phyloP scores from a whole-genome alignment of 2,888 invertebrate genomes.

The Plebejus anna region DNA sequence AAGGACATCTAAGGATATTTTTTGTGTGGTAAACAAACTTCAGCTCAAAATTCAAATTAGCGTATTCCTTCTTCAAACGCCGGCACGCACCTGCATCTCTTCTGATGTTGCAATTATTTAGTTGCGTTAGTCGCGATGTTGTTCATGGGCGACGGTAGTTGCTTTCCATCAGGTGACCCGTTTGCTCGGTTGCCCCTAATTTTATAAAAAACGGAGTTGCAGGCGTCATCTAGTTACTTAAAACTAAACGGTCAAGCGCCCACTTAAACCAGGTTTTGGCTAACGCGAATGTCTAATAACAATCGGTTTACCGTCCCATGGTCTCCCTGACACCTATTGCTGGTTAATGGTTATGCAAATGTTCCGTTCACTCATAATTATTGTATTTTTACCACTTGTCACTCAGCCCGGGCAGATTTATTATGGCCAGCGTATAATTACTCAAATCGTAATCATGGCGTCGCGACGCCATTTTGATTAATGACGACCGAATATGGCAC shows the following conservation, averaged over 20 bases:
- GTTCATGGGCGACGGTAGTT: too few species aligned
- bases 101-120: too few species aligned
- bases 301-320: constrained; percentile 15
- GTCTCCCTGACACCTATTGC: constrained; percentile 56
- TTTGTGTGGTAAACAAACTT: too few species aligned
- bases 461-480: constrained; percentile 14
- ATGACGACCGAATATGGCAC: constrained; percentile 3
- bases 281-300: constrained; percentile 11
- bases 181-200: too few species aligned
- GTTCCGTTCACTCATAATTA: constrained; percentile 30
- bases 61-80: too few species aligned
- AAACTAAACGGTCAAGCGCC: background rate
- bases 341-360: constrained; percentile 48
- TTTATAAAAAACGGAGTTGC: too few species aligned
- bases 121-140: too few species aligned
- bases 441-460: background rate
- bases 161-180: too few species aligned
- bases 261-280: background rate
- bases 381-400: constrained; percentile 30
- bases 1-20: too few species aligned
- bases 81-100: too few species aligned
- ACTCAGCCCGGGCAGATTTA: constrained; percentile 21
- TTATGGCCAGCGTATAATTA: background rate
- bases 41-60: too few species aligned
- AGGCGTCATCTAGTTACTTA: background rate